Evolutionary conservation across 2,113 vertebrate genomes (phyloP), one percentile per base, ranked within the genome.

Genomic region (Hiodon alosoides): DNA sequence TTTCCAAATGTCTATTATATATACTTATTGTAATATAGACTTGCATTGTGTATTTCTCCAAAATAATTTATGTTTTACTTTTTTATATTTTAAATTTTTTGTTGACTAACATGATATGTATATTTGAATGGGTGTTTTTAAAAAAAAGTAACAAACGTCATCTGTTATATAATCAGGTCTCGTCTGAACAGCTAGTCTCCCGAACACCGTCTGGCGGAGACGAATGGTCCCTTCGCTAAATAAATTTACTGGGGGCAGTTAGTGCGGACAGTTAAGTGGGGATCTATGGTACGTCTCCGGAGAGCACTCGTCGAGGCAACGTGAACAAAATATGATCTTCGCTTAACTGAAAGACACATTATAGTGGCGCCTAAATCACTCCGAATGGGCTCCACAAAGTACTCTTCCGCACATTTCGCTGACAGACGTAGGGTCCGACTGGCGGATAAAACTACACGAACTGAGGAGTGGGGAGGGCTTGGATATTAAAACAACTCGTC

Each of bases 401-500:
- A 79, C 81, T 73, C 77, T 74, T 67, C 77, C 75, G 69, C 76
- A 74, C 76, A 0, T 0, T 79, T 82, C 59, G 67, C 85, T 7
- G 68, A 60, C 54, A 59, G 62, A 72, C 6, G 48, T 54, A n/a
- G 59, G 69, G 58, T 51, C 53, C 65, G 17, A 67, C 16, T 8
- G 46, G 46, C 13, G 65, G 65, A 17, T 11, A n/a, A 55, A 71
- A 48, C 65, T 47, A 47, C 17, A 8, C 7, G 31, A 48, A 3
- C 2, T 46, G 47, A 17, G 0, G 69, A 59, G 74, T 72, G 59
- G 61, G 75, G 31, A 31, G 31, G 71, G 57, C 65, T 75, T 67
- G 71, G 81, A 88, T 89, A 91, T 89, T 90, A 89, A 89, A 90
- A 79, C 83, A 82, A 89, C 86, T 87, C 72, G 84, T 90, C 87